Conservation (phyloP, 2,797 vertebrate species). For the Denticeps clupeoides region DNA sequence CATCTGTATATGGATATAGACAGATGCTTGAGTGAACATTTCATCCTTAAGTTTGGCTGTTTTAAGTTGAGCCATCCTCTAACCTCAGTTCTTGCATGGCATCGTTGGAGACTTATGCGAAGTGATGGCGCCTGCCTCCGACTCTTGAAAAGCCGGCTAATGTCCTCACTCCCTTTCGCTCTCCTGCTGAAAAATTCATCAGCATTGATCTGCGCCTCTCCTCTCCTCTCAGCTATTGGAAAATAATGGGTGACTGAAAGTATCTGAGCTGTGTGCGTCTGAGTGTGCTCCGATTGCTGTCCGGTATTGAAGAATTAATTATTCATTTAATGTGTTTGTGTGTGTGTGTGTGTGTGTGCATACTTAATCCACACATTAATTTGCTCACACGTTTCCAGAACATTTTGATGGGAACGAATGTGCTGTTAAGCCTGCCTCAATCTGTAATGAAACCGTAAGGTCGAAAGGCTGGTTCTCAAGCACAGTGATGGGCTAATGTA, state of each 20-base stretch:
- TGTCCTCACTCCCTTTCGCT: slow-evolving; percentile 25
- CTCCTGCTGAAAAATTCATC: slow-evolving; percentile 55
- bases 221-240: neutral
- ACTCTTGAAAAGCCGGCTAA: slow-evolving; percentile 21
- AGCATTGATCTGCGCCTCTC: slow-evolving; percentile 44
- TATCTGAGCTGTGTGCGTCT: neutral
- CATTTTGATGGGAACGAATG: neutral
- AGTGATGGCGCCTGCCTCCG: too few species aligned
- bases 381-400: slow-evolving; percentile 6
- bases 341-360: slow-evolving; percentile 9
- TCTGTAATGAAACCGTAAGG: neutral
- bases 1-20: too few species aligned
- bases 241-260: slow-evolving; percentile 2
- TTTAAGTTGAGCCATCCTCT: too few species aligned
- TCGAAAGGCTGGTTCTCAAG: neutral
- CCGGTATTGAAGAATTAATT: slow-evolving; percentile 42
- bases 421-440: neutral
- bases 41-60: too few species aligned
- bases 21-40: too few species aligned
- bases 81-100: too few species aligned
- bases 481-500: neutral
- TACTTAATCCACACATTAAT: slow-evolving; percentile 10
- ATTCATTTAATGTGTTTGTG: slow-evolving; percentile 43
- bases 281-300: slow-evolving; percentile 15
- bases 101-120: too few species aligned